phyloP scores from a whole-genome alignment of 2,113 vertebrate genomes.

The Phrynocephalus versicolor region DNA sequence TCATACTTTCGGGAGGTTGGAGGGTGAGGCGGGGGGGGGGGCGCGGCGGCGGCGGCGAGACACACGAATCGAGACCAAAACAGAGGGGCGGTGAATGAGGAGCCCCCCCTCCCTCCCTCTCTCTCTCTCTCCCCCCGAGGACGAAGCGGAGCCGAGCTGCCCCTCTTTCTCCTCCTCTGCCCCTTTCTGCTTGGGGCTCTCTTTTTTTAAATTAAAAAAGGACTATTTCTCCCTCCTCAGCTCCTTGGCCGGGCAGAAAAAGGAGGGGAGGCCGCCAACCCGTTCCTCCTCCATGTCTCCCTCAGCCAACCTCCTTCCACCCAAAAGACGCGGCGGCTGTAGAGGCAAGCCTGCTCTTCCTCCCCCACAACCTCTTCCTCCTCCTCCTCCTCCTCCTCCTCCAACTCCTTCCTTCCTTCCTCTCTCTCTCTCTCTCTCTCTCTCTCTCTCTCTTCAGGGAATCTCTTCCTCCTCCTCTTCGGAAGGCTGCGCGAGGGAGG shows the following conservation, averaged over 20 bases:
- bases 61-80: background rate
- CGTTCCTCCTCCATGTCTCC: background rate
- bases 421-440: background rate
- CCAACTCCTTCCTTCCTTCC: background rate
- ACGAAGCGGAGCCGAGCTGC: background rate
- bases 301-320: no score
- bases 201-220: no score
- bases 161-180: no score
- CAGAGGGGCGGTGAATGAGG: background rate
- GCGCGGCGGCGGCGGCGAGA: no score
- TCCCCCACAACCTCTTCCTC: no score
- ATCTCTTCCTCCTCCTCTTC: background rate
- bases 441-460: background rate
- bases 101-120: background rate
- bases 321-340: no score
- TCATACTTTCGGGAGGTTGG: slow-evolving; percentile 59
- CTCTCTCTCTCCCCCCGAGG: no score
- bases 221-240: background rate
- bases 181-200: no score
- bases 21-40: no score
- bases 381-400: background rate
- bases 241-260: background rate
- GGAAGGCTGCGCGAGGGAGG: background rate
- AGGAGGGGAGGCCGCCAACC: background rate
- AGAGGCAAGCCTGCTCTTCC: background rate